Conservation (phyloP, 2,888 invertebrate species). For the Ormyrus pomaceus region DNA sequence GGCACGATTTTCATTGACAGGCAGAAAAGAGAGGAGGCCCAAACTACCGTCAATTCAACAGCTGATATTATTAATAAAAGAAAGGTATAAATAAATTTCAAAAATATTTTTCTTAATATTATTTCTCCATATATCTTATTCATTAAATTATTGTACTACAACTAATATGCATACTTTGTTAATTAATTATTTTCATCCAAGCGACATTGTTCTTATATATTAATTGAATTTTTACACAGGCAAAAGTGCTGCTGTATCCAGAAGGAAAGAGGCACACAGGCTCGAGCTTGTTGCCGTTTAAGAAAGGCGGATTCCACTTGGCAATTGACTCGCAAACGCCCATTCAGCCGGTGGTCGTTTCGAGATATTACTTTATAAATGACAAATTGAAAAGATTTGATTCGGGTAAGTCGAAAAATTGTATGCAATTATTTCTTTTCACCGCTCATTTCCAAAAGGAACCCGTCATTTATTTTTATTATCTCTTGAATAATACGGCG, state of each 20-base stretch:
- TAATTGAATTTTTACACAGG: slow-evolving; percentile 75
- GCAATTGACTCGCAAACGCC: slow-evolving; percentile 90
- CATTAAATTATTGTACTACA: too few relatives aligned
- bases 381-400: slow-evolving; percentile 80
- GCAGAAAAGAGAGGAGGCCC: slow-evolving; percentile 83
- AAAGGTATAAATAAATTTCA: slow-evolving; percentile 76
- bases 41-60: slow-evolving; percentile 84
- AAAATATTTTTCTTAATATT: too few relatives aligned
- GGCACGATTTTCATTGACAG: slow-evolving; percentile 93
- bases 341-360: slow-evolving; percentile 92
- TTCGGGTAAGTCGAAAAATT: slow-evolving; percentile 77
- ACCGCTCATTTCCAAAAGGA: too few relatives aligned
- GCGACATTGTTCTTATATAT: slow-evolving; percentile 12
- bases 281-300: slow-evolving; percentile 89
- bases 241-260: slow-evolving; percentile 91
- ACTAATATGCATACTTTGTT: too few relatives aligned
- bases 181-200: too few relatives aligned
- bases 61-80: slow-evolving; percentile 81
- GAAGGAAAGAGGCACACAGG: slow-evolving; percentile 93
- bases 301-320: slow-evolving; percentile 97
- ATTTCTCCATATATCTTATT: too few relatives aligned
- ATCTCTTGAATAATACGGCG: too few relatives aligned
- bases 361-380: slow-evolving; percentile 87
- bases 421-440: neutral
- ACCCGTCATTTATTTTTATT: too few relatives aligned